These are phyloP conservation scores for Byasa hedistus DNA, from an alignment of 2,888 invertebrate species.

Conservation along the genomic window DNA sequence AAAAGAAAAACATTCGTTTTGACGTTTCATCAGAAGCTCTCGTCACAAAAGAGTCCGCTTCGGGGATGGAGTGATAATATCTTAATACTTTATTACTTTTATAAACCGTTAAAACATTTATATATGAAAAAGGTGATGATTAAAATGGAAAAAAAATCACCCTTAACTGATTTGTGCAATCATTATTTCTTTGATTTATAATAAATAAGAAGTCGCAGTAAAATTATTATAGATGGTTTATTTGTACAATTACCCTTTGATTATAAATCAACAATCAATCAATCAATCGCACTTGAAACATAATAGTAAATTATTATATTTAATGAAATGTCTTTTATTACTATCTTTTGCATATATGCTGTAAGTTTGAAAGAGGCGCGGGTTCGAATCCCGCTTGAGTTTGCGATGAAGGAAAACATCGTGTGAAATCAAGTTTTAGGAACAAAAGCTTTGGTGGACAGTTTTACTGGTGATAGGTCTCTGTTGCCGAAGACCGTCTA, in stretches of 20 bases:
- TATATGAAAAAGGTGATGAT: neutral
- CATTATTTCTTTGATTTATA: neutral
- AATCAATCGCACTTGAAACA: constrained; percentile 12
- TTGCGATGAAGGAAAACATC: no score
- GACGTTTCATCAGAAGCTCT: constrained; percentile 69
- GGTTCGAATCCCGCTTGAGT: no score
- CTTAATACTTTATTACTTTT: constrained; percentile 5
- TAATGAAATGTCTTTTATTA: constrained; percentile 4
- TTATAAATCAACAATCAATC: constrained; percentile 10
- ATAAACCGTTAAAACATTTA: constrained; percentile 3
- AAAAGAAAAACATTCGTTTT: constrained; percentile 73
- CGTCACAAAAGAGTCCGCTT: constrained; percentile 55
- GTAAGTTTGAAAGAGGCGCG: no score
- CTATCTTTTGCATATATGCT: neutral
- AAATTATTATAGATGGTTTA: neutral
- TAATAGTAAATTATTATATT: constrained; percentile 9
- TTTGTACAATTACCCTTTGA: neutral
- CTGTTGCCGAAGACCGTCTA: no score
- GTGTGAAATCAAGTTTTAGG: no score
- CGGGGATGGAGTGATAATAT: constrained; percentile 42
- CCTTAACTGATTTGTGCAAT: neutral
- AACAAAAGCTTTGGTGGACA: no score
- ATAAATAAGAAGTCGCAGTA: neutral
- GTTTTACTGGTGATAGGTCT: no score
- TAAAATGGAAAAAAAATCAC: neutral